Percentiles rank a stretch among this genome's conserved stretches.
phyloP scores from a whole-genome alignment of 1,140 invertebrate species.

The Heliconius congener region DNA sequence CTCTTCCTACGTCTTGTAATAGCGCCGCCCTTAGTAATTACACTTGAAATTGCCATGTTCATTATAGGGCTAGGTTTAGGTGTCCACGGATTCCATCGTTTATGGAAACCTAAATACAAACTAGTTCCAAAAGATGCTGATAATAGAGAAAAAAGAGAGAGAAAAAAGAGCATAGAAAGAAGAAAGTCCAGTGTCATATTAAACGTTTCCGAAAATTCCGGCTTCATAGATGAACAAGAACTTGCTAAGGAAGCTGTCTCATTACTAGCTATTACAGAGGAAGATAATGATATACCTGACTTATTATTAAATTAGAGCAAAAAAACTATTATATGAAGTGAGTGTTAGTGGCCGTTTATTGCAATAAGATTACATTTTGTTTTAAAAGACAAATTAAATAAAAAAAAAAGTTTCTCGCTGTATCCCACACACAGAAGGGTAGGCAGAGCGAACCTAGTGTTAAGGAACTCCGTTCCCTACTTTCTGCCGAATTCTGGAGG shows the following conservation, averaged over 20 bases:
- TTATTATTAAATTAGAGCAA: slow-evolving; percentile 39
- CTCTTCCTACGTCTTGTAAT: slow-evolving; percentile 58
- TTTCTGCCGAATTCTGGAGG: no score
- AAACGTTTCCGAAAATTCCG: slow-evolving; percentile 54
- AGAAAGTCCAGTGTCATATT: slow-evolving; percentile 48
- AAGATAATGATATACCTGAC: slow-evolving; percentile 50
- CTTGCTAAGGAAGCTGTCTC: slow-evolving; percentile 65
- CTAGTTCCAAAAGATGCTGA: slow-evolving; percentile 40
- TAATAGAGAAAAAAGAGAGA: slow-evolving; percentile 25
- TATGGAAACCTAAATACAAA: slow-evolving; percentile 61
- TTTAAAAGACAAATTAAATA: no score
- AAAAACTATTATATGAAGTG: not conserved
- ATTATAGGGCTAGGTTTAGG: slow-evolving; percentile 53
- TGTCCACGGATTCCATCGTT: slow-evolving; percentile 50
- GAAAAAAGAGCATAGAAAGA: slow-evolving; percentile 45
- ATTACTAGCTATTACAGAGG: slow-evolving; percentile 56
- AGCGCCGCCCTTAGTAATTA: slow-evolving; percentile 58
- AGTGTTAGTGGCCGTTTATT: no score
- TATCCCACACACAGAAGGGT: no score
- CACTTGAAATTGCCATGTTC: slow-evolving; percentile 54
- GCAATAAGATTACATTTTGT: no score
- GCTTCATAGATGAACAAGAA: slow-evolving; percentile 54
- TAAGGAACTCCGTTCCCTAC: no score
- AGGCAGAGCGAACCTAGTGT: no score
- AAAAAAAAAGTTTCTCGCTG: no score